Evolutionary conservation across 2,797 vertebrate genomes (phyloP), one percentile per base, ranked within the genome.

Genomic region (Rallus crepitans): DNA sequence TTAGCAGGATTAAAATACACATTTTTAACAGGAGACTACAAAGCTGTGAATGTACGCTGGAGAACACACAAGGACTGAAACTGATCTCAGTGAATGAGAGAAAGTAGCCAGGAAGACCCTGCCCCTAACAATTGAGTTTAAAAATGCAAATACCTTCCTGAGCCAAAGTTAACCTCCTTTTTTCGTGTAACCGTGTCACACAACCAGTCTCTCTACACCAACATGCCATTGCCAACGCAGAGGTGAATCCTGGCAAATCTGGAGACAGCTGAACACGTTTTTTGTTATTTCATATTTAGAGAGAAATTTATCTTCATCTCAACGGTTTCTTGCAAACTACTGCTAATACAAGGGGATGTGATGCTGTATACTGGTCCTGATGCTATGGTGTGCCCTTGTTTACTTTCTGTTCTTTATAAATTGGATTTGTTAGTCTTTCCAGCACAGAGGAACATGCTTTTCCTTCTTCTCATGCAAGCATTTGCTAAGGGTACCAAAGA

Each of bases 181-280:
- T 27, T 81, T n/a, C 55, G 14, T 15, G 11, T 24, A 87, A 15
- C 33, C 45, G n/a, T 6, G 6, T 63, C 16, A 50, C 33, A 56
- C 0, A 0, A n/a, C 33, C 35, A 52, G 28, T 28, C 17, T 69
- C 15, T 45, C 35, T 69, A 61, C 7, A 61, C 2, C 6, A 5
- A 68, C 17, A 37, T 12, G 19, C 4, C 69, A 25, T n/a, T 15
- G 35, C 68, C 64, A 65, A 23, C 4, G 31, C 3, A 11, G 20
- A 72, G 20, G 23, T 61, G 37, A 89, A 48, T 50, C 47, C 42
- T 73, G 33, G 37, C 27, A 81, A 70, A 42, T 52, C 21, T 59
- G 39, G 25, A 71, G 13, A 75, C 18, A 71, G 15, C 9, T 56
- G 11, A 61, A 83, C 15, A 70, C 2, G 27, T 31, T 28, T 42